Evolutionary conservation across 2,113 vertebrate species (phyloP).

Genomic region (Fregetta grallaria): DNA sequence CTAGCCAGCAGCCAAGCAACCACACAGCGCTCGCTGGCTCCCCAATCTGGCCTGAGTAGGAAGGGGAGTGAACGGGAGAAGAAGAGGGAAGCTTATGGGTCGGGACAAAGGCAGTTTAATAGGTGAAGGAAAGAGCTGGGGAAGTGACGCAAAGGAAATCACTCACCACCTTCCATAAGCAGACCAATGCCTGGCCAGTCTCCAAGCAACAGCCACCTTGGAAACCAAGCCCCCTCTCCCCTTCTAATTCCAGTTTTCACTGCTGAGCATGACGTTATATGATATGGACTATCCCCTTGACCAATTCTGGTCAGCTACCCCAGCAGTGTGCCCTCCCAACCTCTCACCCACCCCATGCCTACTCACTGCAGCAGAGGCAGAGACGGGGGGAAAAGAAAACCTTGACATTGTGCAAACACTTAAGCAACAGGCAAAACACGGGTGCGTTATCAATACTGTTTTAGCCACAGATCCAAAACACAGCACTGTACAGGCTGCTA

Average conservation of each 20-base stretch:
- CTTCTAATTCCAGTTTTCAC: not conserved
- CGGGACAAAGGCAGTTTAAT: not conserved
- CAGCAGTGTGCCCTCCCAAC: not conserved
- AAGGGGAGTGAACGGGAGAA: not conserved
- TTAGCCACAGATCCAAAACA: not conserved
- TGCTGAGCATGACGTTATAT: not conserved
- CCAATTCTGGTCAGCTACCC: not conserved
- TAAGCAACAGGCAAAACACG: not conserved
- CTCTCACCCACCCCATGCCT: not conserved
- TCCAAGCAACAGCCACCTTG: not conserved
- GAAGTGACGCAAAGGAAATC: not conserved
- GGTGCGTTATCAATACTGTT: not conserved
- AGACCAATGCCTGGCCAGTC: not conserved
- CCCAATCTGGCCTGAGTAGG: not conserved
- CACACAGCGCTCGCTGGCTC: not conserved
- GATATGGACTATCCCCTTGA: not conserved
- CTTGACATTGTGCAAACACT: not conserved
- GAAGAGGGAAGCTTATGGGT: not conserved
- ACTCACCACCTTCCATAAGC: not conserved
- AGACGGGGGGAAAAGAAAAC: accelerated
- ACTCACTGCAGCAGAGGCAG: accelerated
- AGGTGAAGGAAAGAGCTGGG: not conserved
- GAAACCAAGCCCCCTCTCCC: not conserved
- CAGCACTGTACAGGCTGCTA: not conserved
- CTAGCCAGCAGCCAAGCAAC: not conserved